Evolutionary conservation across 2,113 vertebrate species (phyloP), one percentile per base, ranked within the genome.

Genomic region (Tupaia tana): DNA sequence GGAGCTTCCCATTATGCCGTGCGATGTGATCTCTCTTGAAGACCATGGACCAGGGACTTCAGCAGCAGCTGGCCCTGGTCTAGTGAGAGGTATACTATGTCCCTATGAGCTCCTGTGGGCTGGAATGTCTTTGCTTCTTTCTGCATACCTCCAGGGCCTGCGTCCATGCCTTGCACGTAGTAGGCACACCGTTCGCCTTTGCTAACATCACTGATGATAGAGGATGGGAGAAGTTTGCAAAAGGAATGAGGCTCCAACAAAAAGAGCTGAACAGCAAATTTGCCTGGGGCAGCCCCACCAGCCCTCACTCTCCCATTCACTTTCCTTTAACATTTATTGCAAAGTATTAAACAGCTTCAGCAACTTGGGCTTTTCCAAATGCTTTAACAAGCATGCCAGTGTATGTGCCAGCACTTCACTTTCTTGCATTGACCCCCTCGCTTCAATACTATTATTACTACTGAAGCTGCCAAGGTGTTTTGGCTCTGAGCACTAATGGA

Each of bases 361-460:
- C 80, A 92, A 27, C 31, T 70, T 31, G 20, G 52, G 8, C 34
- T 93, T 90, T 96, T 90, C 81, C 64, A 67, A 31, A 82, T 90
- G 86, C 69, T 92, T 75, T 75, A 78, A n/a, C 64, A 4, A 34
- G 69, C 95, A 34, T 12, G 56, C 92, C 31, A 16, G 59, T 14
- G 25, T 87, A 27, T 6, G 7, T 61, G 95, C 92, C 95, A 95
- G 90, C 83, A 79, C 56, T 89, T 91, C 31, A 90, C 74, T 96
- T 59, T 79, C 64, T 58, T 73, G 59, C 73, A 52, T 20, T 95
- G 92, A 89, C 58, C 67, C 64, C 59, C 58, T 70, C 31, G 71
- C 70, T 91, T 71, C 74, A 86, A 80, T 92, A 86, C 34, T 64
- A 81, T 89, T 95, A 96, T 67, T 54, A 20, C 64, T 75, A 69